phyloP scores from a whole-genome alignment of 2,113 vertebrate species.

The Motacilla tschutschensis region DNA sequence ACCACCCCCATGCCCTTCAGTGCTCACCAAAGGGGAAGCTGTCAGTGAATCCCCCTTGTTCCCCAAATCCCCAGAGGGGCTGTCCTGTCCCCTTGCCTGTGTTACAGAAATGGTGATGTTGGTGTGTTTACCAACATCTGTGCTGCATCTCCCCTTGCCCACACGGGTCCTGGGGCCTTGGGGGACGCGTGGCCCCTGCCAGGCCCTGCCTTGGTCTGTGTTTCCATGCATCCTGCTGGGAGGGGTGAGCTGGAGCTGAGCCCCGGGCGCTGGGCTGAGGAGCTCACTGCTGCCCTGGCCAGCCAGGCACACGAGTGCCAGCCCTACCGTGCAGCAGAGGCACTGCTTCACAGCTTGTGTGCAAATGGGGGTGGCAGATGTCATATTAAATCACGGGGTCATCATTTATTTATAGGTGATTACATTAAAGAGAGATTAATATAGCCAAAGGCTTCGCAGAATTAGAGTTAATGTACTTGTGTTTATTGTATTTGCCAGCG shows the following conservation, averaged over 20 bases:
- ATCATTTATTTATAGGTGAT: constrained; percentile 82
- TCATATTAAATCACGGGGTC: constrained; percentile 68
- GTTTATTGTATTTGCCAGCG: constrained; percentile 41
- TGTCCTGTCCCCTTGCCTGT: not conserved
- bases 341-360: not conserved
- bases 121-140: not conserved
- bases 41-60: not conserved
- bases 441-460: constrained; percentile 69
- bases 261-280: accelerated
- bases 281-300: not conserved
- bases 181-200: accelerated
- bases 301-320: accelerated
- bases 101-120: not conserved
- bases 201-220: not conserved
- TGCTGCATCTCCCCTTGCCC: not conserved
- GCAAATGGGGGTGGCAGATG: constrained; percentile 62
- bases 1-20: accelerated
- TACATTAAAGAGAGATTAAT: constrained; percentile 80
- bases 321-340: not conserved
- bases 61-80: accelerated
- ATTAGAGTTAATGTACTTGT: constrained; percentile 76
- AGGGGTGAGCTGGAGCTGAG: accelerated
- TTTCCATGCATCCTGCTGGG: not conserved
- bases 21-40: not conserved
- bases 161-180: accelerated